phyloP scores from a whole-genome alignment of 2,797 vertebrate genomes.

The Gadopsis marmoratus region DNA sequence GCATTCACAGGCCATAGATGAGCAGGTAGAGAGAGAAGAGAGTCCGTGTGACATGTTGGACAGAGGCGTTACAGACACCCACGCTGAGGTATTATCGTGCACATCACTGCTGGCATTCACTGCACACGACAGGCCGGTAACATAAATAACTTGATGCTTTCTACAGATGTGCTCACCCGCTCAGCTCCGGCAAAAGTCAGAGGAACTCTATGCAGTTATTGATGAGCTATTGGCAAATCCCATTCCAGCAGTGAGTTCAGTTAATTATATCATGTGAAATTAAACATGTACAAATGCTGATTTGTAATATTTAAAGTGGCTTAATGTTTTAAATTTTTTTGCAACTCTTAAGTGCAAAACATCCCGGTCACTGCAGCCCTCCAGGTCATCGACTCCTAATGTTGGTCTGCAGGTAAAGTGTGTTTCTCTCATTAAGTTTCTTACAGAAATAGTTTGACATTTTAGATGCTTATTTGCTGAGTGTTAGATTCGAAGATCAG shows the following conservation, averaged over 20 bases:
- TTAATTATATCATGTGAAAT: not conserved
- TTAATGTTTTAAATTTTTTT: not conserved
- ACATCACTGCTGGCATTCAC: not conserved
- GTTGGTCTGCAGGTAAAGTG: slow-evolving; percentile 83
- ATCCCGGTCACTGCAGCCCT: slow-evolving; percentile 77
- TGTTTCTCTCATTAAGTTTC: not conserved
- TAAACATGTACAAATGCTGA: not conserved
- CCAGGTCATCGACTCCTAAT: slow-evolving; percentile 70
- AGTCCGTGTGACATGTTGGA: slow-evolving; percentile 60
- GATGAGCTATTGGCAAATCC: slow-evolving; percentile 92
- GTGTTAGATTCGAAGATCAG: not conserved
- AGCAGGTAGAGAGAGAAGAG: slow-evolving; percentile 84
- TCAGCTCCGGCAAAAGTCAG: slow-evolving; percentile 92
- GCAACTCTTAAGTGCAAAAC: slow-evolving; percentile 75
- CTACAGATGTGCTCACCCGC: slow-evolving; percentile 93
- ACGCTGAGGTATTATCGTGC: slow-evolving; percentile 85
- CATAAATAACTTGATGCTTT: slow-evolving; percentile 22
- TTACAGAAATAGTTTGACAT: not conserved
- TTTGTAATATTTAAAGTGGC: not conserved
- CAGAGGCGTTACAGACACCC: slow-evolving; percentile 75
- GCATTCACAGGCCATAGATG: slow-evolving; percentile 80
- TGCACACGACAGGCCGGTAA: not conserved
- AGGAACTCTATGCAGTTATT: slow-evolving; percentile 94
- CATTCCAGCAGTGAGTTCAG: slow-evolving; percentile 85
- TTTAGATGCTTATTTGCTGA: not conserved